Evolutionary conservation across 1,140 invertebrate species (phyloP), one percentile per base, ranked within the genome.

Genomic region (Philopotamus ludificatus): DNA sequence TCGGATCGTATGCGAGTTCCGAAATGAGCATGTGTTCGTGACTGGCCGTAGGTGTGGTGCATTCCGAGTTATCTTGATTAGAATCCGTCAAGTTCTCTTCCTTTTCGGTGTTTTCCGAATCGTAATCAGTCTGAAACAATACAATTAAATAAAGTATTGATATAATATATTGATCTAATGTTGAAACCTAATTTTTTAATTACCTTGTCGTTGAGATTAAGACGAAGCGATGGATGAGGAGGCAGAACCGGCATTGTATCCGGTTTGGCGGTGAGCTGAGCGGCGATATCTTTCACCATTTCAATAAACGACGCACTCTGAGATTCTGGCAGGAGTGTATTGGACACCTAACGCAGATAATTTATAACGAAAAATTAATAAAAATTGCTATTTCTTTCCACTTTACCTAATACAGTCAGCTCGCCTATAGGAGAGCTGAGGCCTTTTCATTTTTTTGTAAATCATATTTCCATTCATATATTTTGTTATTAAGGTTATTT

Each of bases 201-300:
- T 69, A 79, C 77, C 76, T 81, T 79, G 47, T 81, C 78, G 65
- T 79, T 75, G 44, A 79, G 73, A 21, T 75, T 71, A 25, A 78
- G 72, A 10, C 75, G 73, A 26, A 76, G 71, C 66, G 74, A 73
- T 41, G 72, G 72, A 23, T 71, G 67, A 18, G 78, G 77, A 23
- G 82, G 82, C 61, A 87, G 78, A 45, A 89, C 86, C 21, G 90
- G 86, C 59, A 89, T 82, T 70, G 84, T 83, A 28, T 85, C 83
- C 18, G 93, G 92, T 76, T 92, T 86, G 67, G 89, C 85, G 71
- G 88, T 87, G 64, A 96, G 81, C 77, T 95, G 90, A 21, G 84
- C 82, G 23, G 95, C 89, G 60, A 96, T 89, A 73, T 95, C 91
- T 71, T 89, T 85, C 53, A 97, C 86, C 74, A 94, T 85, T 72